phyloP scores from a whole-genome alignment of 2,888 invertebrate genomes.

The Apomyelois bistriatella region DNA sequence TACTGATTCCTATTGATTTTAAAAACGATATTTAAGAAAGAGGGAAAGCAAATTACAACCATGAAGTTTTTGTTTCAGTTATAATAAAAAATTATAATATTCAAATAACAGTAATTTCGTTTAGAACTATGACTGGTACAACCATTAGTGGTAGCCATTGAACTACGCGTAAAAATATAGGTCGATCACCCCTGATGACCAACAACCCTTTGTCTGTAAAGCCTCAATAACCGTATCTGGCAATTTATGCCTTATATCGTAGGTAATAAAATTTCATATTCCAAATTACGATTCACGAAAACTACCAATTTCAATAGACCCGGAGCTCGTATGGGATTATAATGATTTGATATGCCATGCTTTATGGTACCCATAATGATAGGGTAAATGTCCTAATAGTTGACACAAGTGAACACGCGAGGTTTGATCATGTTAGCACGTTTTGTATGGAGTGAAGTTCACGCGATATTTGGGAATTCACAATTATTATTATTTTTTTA shows the following conservation, averaged over 20 bases:
- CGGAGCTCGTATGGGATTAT: not conserved
- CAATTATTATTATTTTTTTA: too few relatives aligned
- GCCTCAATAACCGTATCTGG: slow-evolving; percentile 14
- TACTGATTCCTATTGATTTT: too few relatives aligned
- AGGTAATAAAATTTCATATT: slow-evolving; percentile 29
- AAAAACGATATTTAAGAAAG: too few relatives aligned
- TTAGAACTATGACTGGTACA: not conserved
- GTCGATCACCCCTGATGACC: slow-evolving; percentile 43
- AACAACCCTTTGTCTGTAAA: slow-evolving; percentile 28
- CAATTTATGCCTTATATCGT: slow-evolving; percentile 25
- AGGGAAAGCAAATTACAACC: too few relatives aligned
- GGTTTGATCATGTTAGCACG: slow-evolving; percentile 28
- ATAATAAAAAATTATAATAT: too few relatives aligned
- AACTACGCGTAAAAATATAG: slow-evolving; percentile 31
- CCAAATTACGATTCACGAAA: slow-evolving; percentile 15
- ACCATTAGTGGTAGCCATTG: slow-evolving; percentile 23
- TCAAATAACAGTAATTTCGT: too few relatives aligned
- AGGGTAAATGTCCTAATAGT: slow-evolving; percentile 37
- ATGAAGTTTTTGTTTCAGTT: too few relatives aligned
- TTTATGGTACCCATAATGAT: slow-evolving; percentile 24
- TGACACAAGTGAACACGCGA: slow-evolving; percentile 42
- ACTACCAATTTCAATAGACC: slow-evolving; percentile 7
- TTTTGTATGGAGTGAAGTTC: too few relatives aligned
- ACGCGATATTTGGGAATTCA: too few relatives aligned
- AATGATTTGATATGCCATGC: not conserved